Percentiles rank a stretch among this genome's conserved stretches.
Conservation (phyloP, 2,797 vertebrate species). For the Botia kubotai region DNA sequence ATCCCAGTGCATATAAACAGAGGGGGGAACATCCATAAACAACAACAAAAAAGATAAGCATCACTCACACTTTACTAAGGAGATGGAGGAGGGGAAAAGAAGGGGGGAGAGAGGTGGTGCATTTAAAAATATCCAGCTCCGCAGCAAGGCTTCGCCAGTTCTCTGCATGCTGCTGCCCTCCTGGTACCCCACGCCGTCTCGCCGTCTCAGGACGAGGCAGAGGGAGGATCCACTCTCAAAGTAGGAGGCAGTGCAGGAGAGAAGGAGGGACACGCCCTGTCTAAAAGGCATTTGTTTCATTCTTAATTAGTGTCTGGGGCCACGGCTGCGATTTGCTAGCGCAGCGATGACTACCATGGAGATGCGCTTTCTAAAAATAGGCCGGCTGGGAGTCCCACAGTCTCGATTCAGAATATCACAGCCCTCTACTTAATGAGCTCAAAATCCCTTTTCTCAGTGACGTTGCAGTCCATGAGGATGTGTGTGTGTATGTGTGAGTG, state of each 20-base stretch:
- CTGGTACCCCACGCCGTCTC: slow-evolving; percentile 69
- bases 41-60: slow-evolving; percentile 67
- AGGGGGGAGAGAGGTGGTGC: slow-evolving; percentile 58
- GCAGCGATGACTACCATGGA: slow-evolving; percentile 80
- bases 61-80: slow-evolving; percentile 73
- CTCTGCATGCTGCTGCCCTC: slow-evolving; percentile 66
- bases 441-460: slow-evolving; percentile 79
- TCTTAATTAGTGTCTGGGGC: slow-evolving; percentile 86
- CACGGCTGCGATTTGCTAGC: slow-evolving; percentile 79
- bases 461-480: slow-evolving; percentile 69
- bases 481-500: slow-evolving; percentile 27
- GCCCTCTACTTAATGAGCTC: slow-evolving; percentile 85
- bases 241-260: slow-evolving; percentile 59
- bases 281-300: slow-evolving; percentile 83
- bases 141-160: slow-evolving; percentile 71
- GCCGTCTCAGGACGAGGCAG: slow-evolving; percentile 69
- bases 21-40: slow-evolving; percentile 59
- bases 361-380: slow-evolving; percentile 83
- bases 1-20: slow-evolving; percentile 62
- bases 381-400: slow-evolving; percentile 82
- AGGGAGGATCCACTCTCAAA: slow-evolving; percentile 64
- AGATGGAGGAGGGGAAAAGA: slow-evolving; percentile 44
- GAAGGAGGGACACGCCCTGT: slow-evolving; percentile 72
- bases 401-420: slow-evolving; percentile 87
- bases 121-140: slow-evolving; percentile 77